A percentile compares a stretch with the other conserved stretches of the same genome.
These are phyloP conservation scores for Liopterus haemorrhoidalis DNA, from an alignment of 2,888 invertebrate genomes.

Conservation along the genomic window DNA sequence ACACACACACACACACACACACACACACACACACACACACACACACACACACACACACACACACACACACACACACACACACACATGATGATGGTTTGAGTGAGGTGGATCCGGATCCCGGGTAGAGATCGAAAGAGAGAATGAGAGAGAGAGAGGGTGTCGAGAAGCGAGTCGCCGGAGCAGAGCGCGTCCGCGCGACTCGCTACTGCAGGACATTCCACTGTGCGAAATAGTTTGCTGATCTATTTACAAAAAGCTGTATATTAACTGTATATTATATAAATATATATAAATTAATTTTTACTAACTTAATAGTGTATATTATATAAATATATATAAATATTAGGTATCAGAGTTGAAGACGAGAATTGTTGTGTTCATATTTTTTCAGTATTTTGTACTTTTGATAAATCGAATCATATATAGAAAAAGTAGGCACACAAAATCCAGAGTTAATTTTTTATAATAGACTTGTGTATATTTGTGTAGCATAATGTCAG, in stretches of 20 bases:
- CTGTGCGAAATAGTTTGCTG: no score
- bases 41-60: no score
- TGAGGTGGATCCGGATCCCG: no score
- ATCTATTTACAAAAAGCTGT: conserved; percentile 19
- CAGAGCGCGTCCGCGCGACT: no score
- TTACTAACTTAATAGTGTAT: conserved; percentile 24
- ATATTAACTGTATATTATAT: conserved; percentile 16
- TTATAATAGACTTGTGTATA: conserved; percentile 15
- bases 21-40: no score
- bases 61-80: no score
- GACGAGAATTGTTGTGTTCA: conserved; percentile 49
- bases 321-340: conserved; percentile 18
- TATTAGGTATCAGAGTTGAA: conserved; percentile 33
- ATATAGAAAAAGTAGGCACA: conserved; percentile 25
- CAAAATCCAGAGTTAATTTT: conserved; percentile 22
- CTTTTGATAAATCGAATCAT: conserved; percentile 39
- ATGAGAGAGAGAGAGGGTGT: no score
- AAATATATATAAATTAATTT: conserved; percentile 20
- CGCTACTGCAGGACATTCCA: no score
- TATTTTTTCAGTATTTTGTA: conserved; percentile 48
- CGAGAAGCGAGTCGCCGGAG: no score
- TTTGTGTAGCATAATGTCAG: conserved; percentile 19
- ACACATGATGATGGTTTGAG: no score
- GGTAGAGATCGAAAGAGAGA: no score
- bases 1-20: no score